Percentiles rank a stretch among this genome's conserved stretches.
Conservation (phyloP, 2,888 invertebrate species). For the Timandra comae region DNA sequence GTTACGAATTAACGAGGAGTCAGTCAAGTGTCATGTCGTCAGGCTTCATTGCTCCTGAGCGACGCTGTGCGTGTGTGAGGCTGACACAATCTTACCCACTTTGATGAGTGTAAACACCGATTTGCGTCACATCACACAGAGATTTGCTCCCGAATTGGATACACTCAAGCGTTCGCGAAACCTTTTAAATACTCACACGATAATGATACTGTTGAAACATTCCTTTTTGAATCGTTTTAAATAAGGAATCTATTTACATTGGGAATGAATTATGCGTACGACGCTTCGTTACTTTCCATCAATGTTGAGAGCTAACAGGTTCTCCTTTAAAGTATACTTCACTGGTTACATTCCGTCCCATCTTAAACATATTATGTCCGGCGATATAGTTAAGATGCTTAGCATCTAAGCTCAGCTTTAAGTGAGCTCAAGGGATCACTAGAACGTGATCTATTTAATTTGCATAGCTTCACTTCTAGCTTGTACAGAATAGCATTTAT, state of each 20-base stretch:
- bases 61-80: slow-evolving; percentile 39
- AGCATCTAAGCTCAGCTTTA: slow-evolving; percentile 20
- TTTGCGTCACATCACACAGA: slow-evolving; percentile 20
- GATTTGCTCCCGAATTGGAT: slow-evolving; percentile 13
- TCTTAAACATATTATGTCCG: slow-evolving; percentile 7
- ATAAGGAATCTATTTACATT: too few relatives aligned
- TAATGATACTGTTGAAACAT: background rate
- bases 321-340: slow-evolving; percentile 1
- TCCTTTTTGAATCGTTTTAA: too few relatives aligned
- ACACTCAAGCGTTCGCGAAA: slow-evolving; percentile 1
- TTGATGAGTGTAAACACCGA: slow-evolving; percentile 39
- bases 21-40: slow-evolving; percentile 61
- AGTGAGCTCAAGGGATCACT: slow-evolving; percentile 20
- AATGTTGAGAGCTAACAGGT: slow-evolving; percentile 1
- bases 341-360: slow-evolving; percentile 1
- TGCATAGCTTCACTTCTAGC: too few relatives aligned
- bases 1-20: slow-evolving; percentile 68
- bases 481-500: too few relatives aligned
- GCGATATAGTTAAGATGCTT: slow-evolving; percentile 16
- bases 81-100: slow-evolving; percentile 34
- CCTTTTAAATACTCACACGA: background rate
- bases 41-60: slow-evolving; percentile 42
- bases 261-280: too few relatives aligned
- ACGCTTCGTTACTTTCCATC: slow-evolving; percentile 7
- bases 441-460: slow-evolving; percentile 21